Percentiles rank a stretch among this genome's conserved stretches.
Evolutionary conservation across 1,140 invertebrate species (phyloP).

Genomic region (Acyrthosiphon pisum): DNA sequence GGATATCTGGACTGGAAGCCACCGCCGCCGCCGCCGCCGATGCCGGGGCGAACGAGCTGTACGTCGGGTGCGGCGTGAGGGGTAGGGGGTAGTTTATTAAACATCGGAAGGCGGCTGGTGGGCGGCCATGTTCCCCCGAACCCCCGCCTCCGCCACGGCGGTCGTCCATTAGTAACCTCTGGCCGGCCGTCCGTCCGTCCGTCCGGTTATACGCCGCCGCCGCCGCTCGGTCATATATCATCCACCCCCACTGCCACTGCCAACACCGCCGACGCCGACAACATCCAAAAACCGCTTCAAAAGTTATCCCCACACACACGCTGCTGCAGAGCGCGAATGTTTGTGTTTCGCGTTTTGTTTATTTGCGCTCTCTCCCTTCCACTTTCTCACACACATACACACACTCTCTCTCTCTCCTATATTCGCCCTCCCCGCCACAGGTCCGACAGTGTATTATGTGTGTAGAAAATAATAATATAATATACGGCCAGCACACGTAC

Average conservation of each 20-base stretch:
- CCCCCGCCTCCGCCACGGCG: neutral
- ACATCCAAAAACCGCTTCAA: slow-evolving; percentile 51
- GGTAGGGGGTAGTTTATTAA: slow-evolving; percentile 56
- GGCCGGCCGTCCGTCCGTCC: slow-evolving; percentile 55
- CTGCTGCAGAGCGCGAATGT: slow-evolving; percentile 12
- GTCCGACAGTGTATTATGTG: neutral
- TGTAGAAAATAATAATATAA: neutral
- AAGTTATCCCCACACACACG: slow-evolving; percentile 40
- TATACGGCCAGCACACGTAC: neutral
- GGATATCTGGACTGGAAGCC: slow-evolving; percentile 57
- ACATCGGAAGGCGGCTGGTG: slow-evolving; percentile 57
- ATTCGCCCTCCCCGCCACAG: neutral
- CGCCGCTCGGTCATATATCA: slow-evolving; percentile 47
- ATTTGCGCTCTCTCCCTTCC: slow-evolving; percentile 30
- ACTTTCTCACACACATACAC: neutral
- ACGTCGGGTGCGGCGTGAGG: slow-evolving; percentile 18
- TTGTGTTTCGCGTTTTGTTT: slow-evolving; percentile 57
- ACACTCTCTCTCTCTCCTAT: neutral
- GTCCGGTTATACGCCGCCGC: slow-evolving; percentile 45
- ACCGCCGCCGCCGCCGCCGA: neutral
- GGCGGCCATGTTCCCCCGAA: slow-evolving; percentile 54
- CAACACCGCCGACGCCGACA: neutral
- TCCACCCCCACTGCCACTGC: neutral
- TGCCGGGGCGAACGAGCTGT: slow-evolving; percentile 38
- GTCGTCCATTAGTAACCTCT: slow-evolving; percentile 57